phyloP scores from a whole-genome alignment of 2,113 vertebrate species.

The Podocnemis expansa region DNA sequence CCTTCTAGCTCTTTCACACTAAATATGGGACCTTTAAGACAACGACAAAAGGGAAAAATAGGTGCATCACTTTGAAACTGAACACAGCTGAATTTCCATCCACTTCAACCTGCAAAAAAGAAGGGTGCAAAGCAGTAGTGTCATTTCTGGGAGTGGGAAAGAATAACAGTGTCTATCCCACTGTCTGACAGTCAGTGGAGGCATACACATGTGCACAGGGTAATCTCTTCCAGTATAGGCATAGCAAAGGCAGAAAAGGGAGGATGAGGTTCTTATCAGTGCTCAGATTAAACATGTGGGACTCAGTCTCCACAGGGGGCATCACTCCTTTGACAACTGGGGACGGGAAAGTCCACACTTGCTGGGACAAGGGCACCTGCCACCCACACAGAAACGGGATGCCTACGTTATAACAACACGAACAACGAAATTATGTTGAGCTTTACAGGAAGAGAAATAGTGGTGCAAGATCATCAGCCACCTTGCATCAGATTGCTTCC shows the following conservation, averaged over 20 bases:
- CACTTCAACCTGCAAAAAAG: neutral
- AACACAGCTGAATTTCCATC: neutral
- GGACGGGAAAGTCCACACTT: neutral
- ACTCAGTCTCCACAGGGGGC: neutral
- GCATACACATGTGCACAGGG: neutral
- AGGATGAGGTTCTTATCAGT: neutral
- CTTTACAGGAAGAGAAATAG: neutral
- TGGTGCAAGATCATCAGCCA: neutral
- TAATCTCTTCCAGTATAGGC: neutral
- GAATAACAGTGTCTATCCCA: neutral
- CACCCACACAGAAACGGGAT: neutral
- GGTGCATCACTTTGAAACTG: neutral
- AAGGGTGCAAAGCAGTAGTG: neutral
- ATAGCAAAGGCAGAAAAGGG: neutral
- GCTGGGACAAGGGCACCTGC: neutral
- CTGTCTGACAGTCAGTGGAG: neutral
- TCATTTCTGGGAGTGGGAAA: neutral
- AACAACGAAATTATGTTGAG: neutral
- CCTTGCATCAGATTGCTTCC: neutral
- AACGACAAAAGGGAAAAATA: neutral
- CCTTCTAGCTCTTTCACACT: neutral
- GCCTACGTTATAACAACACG: neutral
- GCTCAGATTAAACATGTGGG: slow-evolving; percentile 13
- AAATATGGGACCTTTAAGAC: slow-evolving; percentile 4
- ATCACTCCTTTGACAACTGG: neutral